Base-by-base conservation (phyloP, 1,140 invertebrate species). In the Colletes gigas region DNA sequence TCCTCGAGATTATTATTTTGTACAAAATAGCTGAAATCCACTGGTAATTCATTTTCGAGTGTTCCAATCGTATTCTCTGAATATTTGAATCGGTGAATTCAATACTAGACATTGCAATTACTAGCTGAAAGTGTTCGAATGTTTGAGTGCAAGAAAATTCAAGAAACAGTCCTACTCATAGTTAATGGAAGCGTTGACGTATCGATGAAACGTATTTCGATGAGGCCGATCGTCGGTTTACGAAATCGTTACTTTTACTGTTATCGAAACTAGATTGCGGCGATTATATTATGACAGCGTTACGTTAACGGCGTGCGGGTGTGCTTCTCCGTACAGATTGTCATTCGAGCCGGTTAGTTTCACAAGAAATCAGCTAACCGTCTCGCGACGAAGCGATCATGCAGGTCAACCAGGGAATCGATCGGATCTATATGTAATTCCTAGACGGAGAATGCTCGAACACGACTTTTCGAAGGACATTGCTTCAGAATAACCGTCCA, bases 201-300 rank as follows among this genome's bases (percentile, higher is more conserved):
- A 59, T 68, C 17, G 4, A 41, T 68, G 41, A 59, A 68, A 54
- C 8, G 12, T 55, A 44, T 44, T 60, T 63, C 50, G 21, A 6
- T 30, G 14, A n/a, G 17, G 30, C 4, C 52, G 21, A 65, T n/a
- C 17, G 21, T 9, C 12, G 4, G 10, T 52, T 79, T 50, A 41
- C 39, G 77, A 79, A 79, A 66, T 73, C 14, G 12, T 21, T n/a
- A 65, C 70, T 79, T 73, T 73, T 79, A 78, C 50, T 73, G 77
- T 73, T 50, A 79, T 73, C 70, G 77, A 79, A 9, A 73, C 60
- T 70, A 79, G 47, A 62, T 65, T 73, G 77, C 41, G 69, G 50
- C 39, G 60, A 50, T 73, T 63, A 65, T 44, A 60, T 62, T 72
- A 73, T 66, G 41, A 65, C 65, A 59, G 63, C 21, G 73, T 67